Evolutionary conservation across 1,140 invertebrate genomes (phyloP).

Genomic region (Fopius arisanus): DNA sequence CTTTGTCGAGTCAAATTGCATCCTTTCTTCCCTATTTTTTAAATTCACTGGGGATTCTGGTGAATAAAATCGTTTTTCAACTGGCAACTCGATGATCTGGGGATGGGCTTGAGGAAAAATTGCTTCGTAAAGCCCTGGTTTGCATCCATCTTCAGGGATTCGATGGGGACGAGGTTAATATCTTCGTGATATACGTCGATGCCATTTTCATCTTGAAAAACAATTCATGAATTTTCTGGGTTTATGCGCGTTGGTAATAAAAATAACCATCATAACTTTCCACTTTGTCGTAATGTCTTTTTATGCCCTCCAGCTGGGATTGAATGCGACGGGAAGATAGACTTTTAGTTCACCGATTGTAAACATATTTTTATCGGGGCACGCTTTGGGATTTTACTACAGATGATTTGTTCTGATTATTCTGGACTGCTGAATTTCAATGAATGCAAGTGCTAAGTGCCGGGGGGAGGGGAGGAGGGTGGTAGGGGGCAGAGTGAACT

Average conservation of each 20-base stretch:
- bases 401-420: neutral
- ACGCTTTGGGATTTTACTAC: neutral
- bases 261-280: slow-evolving; percentile 4
- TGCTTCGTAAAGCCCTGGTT: neutral
- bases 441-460: too few species aligned
- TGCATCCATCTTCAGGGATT: neutral
- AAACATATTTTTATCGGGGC: neutral
- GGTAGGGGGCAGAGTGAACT: too few species aligned
- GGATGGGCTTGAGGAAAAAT: slow-evolving; percentile 6
- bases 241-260: neutral
- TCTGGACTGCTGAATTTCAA: neutral
- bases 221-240: neutral
- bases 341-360: neutral
- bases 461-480: too few species aligned
- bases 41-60: neutral
- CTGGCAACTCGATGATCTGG: neutral
- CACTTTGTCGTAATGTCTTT: neutral
- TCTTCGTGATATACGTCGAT: neutral
- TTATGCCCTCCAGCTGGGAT: neutral
- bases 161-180: neutral
- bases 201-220: neutral
- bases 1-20: slow-evolving; percentile 43
- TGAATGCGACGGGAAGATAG: neutral
- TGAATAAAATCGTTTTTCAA: slow-evolving; percentile 9
- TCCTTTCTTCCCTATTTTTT: slow-evolving; percentile 13